Percentiles rank a stretch among this genome's conserved stretches.
Conservation (phyloP, 2,797 vertebrate species). For the Pogoniulus pusillus region DNA sequence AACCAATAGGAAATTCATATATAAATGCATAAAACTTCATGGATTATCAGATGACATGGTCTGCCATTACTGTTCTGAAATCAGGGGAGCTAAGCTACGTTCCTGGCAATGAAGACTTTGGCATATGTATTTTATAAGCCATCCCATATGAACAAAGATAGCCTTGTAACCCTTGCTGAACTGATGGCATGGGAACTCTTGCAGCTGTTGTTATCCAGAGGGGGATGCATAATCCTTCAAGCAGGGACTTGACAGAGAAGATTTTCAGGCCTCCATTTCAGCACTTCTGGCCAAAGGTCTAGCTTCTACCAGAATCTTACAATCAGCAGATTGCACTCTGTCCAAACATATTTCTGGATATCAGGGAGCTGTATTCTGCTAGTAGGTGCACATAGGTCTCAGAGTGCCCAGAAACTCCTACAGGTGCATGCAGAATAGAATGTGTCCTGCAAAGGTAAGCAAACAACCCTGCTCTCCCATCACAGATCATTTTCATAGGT, state of each 20-base stretch:
- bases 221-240: neutral
- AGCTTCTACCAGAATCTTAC: neutral
- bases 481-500: neutral
- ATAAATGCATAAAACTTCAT: neutral
- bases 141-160: neutral
- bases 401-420: neutral
- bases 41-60: neutral
- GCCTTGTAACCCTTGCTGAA: neutral
- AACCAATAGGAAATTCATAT: neutral
- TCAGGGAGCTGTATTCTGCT: neutral
- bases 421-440: neutral
- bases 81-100: neutral
- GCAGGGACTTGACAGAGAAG: neutral
- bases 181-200: neutral
- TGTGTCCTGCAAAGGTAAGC: neutral
- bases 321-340: accelerated
- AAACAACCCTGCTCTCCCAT: neutral
- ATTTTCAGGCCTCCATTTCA: neutral
- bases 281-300: neutral
- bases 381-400: neutral
- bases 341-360: neutral
- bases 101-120: neutral
- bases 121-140: neutral
- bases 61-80: neutral
- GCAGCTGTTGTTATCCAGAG: neutral